These are phyloP conservation scores for Heliconius charithonia DNA, from an alignment of 2,888 invertebrate species.

Conservation along the genomic window DNA sequence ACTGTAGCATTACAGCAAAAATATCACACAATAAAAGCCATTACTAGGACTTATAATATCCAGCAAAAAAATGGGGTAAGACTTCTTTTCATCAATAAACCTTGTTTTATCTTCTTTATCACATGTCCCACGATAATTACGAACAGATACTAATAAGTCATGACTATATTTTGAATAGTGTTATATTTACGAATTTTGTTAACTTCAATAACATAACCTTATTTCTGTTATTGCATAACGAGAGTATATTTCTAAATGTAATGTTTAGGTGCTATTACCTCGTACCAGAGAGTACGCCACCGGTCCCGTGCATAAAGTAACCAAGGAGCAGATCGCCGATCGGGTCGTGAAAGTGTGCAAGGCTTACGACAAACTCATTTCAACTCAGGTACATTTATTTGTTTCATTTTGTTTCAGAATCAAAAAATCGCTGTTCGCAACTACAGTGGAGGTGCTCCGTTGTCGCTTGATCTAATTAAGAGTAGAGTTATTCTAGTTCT, in stretches of 20 bases:
- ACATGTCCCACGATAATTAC: neutral
- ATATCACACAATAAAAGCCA: slow-evolving; percentile 63
- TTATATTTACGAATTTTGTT: slow-evolving; percentile 1
- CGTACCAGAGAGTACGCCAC: slow-evolving; percentile 66
- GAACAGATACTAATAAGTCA: neutral
- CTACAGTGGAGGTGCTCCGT: slow-evolving; percentile 90
- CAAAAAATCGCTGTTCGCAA: slow-evolving; percentile 86
- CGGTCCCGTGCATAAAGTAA: slow-evolving; percentile 77
- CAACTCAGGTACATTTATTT: slow-evolving; percentile 89
- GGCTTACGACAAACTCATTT: slow-evolving; percentile 94
- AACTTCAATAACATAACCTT: slow-evolving; percentile 67
- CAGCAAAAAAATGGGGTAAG: slow-evolving; percentile 71
- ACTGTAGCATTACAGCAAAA: slow-evolving; percentile 74
- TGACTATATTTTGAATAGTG: slow-evolving; percentile 9
- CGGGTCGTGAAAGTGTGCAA: slow-evolving; percentile 94
- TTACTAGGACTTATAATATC: slow-evolving; percentile 58
- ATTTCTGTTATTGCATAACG: slow-evolving; percentile 79
- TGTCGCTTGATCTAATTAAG: slow-evolving; percentile 91
- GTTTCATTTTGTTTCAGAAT: slow-evolving; percentile 84
- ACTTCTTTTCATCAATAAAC: slow-evolving; percentile 36
- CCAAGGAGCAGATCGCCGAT: slow-evolving; percentile 87
- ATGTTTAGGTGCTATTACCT: slow-evolving; percentile 76
- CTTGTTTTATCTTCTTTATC: slow-evolving; percentile 26
- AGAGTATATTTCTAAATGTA: slow-evolving; percentile 66
- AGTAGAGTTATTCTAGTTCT: slow-evolving; percentile 97